These are phyloP conservation scores for Erinaceus europaeus DNA, from an alignment of 2,113 vertebrate genomes.

Conservation along the genomic window DNA sequence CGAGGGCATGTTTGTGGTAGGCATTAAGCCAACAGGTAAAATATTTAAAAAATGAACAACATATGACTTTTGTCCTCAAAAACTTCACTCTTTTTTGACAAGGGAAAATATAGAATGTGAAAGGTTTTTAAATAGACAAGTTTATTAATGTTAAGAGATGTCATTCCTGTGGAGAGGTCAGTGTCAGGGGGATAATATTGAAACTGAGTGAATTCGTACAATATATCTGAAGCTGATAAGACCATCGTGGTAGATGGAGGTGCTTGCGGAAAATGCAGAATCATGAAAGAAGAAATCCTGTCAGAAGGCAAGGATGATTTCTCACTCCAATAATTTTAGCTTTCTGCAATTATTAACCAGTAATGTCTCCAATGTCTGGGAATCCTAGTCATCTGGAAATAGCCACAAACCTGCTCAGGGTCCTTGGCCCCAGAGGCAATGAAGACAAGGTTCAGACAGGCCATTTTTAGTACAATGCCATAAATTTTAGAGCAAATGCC, in stretches of 20 bases:
- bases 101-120: neutral
- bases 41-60: conserved; percentile 15
- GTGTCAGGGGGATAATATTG: neutral
- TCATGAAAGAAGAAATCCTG: neutral
- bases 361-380: neutral
- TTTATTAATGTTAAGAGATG: neutral
- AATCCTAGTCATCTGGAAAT: neutral
- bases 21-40: neutral
- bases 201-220: neutral
- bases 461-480: neutral
- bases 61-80: neutral
- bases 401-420: neutral
- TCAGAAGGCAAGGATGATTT: neutral
- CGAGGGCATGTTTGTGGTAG: neutral
- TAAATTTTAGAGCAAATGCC: neutral
- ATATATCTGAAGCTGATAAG: neutral
- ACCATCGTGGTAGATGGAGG: neutral
- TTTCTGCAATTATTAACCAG: neutral
- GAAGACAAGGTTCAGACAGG: neutral
- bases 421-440: neutral
- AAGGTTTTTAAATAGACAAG: neutral
- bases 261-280: neutral
- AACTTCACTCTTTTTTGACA: neutral
- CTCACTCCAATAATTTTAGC: neutral
- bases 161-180: neutral